Base-by-base conservation (phyloP, 2,113 vertebrate species). In the Merops nubicus region DNA sequence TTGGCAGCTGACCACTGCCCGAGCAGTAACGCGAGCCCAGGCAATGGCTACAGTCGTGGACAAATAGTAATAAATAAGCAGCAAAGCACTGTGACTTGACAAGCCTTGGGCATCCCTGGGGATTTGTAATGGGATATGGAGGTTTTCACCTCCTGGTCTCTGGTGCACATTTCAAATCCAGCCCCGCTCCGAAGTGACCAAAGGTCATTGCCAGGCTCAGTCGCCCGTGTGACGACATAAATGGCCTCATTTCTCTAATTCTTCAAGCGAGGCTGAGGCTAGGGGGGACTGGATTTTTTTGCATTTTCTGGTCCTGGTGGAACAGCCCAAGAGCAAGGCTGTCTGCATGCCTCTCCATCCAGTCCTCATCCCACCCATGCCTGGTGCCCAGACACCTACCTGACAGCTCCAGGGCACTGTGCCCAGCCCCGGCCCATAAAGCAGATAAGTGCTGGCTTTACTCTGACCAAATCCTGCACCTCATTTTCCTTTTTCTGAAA, bases 161-260 rank as follows among this genome's bases (percentile, higher is more conserved):
- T 85, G 88, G 89, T 96, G 96, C 96, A 82, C 95, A 93, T 97
- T 96, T 96, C 89, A 97, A 96, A 97, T 96, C 96, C 94, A 97
- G 85, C 89, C 88, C 83, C 4, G 89, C 83, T 93, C 93, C 28
- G 1, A 72, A 91, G 94, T 79, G 96, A 93, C 91, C 96, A 96
- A 93, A 96, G 95, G 95, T 96, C 93, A 94, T 91, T 96, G 62
- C 92, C 73, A 91, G 88, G 91, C 92, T 93, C 94, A 81, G 92
- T 79, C 42, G 79, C 79, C 92, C 78, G 11, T 86, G 77, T n/a
- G 31, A 95, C 96, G 94, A 47, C 34, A 50, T 89, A 95, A 89
- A 94, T 91, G 95, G 96, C 78, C 87, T 96, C 92, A 64, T 92
- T 94, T 92, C 95, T 95, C 93, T 94, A 94, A 96, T 85, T 93